A percentile compares a stretch with the other conserved stretches of the same genome.
phyloP scores from a whole-genome alignment of 92 coral and sea anemone species.

The Porites cylindrica region DNA sequence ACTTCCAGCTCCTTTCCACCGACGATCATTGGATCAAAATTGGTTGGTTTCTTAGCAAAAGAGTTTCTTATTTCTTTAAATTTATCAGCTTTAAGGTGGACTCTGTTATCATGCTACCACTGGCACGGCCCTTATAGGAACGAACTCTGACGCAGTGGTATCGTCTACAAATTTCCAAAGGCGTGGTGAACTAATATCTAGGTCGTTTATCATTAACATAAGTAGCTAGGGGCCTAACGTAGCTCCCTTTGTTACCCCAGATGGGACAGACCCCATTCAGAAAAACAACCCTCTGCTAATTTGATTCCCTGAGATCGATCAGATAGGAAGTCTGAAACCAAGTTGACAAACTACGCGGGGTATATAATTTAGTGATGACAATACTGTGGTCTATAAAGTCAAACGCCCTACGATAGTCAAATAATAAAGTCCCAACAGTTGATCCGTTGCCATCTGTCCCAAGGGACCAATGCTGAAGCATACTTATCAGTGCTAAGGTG shows the following conservation, averaged over 20 bases:
- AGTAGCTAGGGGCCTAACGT: neutral
- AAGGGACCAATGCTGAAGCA: conserved; percentile 10
- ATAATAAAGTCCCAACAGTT: too few relatives aligned
- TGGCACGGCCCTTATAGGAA: neutral
- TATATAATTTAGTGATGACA: neutral
- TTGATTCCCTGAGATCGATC: conserved; percentile 1
- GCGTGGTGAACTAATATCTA: neutral
- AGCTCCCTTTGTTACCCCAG: neutral
- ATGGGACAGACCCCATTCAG: conserved; percentile 2
- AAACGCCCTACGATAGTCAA: neutral
- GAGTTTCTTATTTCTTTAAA: conserved; percentile 9
- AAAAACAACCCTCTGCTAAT: neutral
- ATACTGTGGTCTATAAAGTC: conserved; percentile 10
- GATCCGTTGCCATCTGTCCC: neutral
- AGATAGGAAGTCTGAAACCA: neutral
- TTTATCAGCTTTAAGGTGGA: neutral
- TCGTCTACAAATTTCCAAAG: conserved; percentile 5
- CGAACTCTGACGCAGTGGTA: neutral
- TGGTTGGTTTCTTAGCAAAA: neutral
- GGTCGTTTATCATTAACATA: neutral
- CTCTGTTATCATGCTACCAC: conserved; percentile 1
- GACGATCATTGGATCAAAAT: conserved; percentile 17
- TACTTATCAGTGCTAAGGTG: neutral
- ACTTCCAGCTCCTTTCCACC: conserved; percentile 29
- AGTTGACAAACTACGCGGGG: neutral